Percentiles rank a stretch among this genome's conserved stretches.
Conservation (phyloP, 1,140 invertebrate species). For the Ceratina calcarata region DNA sequence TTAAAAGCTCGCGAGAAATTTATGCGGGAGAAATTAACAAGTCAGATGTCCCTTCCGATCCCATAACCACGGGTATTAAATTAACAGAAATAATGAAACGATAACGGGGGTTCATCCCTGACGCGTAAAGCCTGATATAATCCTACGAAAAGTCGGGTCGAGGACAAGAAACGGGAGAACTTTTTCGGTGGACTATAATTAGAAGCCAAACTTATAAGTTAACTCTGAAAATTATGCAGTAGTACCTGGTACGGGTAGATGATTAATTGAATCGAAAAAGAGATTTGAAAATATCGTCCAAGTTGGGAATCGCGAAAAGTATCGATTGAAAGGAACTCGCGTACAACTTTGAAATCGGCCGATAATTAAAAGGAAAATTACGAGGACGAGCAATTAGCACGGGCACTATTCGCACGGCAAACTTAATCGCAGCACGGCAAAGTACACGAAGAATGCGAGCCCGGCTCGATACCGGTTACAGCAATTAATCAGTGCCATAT, state of each 20-base stretch:
- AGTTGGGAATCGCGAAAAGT: not conserved
- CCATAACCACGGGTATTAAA: slow-evolving; percentile 69
- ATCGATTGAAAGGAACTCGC: not conserved
- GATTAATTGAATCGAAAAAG: not conserved
- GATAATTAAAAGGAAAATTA: slow-evolving; percentile 46
- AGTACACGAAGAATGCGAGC: slow-evolving; percentile 58
- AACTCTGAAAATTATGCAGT: not conserved
- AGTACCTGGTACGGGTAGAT: not conserved
- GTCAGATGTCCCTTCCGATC: slow-evolving; percentile 73
- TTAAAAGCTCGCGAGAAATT: slow-evolving; percentile 77
- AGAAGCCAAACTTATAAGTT: not conserved
- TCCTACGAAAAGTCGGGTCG: slow-evolving; percentile 64
- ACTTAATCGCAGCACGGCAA: slow-evolving; percentile 60
- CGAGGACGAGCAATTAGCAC: slow-evolving; percentile 55
- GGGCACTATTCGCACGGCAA: slow-evolving; percentile 52
- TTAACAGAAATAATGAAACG: slow-evolving; percentile 78
- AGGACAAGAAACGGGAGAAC: slow-evolving; percentile 36
- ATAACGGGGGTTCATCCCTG: slow-evolving; percentile 61
- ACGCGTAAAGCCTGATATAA: slow-evolving; percentile 46
- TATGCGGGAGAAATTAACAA: slow-evolving; percentile 80
- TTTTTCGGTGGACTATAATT: slow-evolving; percentile 15
- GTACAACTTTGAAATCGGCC: slow-evolving; percentile 7
- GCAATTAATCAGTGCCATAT: slow-evolving; percentile 68
- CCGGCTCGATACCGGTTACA: slow-evolving; percentile 49
- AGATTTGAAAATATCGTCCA: not conserved